These are phyloP conservation scores for Molothrus aeneus DNA, from an alignment of 2,797 vertebrate species.

Conservation along the genomic window DNA sequence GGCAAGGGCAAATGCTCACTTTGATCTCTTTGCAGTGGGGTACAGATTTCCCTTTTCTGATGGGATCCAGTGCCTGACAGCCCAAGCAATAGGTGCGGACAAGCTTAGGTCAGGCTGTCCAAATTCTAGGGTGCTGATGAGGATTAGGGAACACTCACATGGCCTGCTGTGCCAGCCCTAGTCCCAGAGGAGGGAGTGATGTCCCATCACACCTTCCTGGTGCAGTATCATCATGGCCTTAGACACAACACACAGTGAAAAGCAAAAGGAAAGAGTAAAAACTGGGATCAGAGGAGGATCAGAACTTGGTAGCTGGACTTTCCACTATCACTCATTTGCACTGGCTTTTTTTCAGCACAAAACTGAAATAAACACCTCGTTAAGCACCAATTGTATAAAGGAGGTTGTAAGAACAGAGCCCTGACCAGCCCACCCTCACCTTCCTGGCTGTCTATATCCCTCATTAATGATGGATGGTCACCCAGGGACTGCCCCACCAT, in stretches of 20 bases:
- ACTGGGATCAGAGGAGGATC: background rate
- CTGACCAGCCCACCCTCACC: background rate
- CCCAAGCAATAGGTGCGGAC: background rate
- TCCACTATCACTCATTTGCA: background rate
- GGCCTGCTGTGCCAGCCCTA: background rate
- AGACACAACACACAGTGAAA: background rate
- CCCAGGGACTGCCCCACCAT: background rate
- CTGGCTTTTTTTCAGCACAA: slow-evolving; percentile 38
- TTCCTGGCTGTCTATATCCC: slow-evolving; percentile 17
- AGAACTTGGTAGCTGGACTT: background rate
- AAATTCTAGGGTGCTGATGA: background rate
- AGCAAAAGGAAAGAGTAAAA: background rate
- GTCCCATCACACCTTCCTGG: background rate
- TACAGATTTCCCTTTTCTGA: background rate
- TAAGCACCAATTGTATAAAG: background rate
- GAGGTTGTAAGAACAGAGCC: background rate
- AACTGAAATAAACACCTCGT: slow-evolving; percentile 27
- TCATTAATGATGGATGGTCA: background rate
- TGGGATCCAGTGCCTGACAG: background rate
- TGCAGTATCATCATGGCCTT: background rate
- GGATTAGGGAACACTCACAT: background rate
- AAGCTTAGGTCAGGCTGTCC: background rate
- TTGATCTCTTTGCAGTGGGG: background rate
- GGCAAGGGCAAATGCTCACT: background rate
- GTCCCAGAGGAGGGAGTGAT: background rate